Percentiles rank a stretch among this genome's conserved stretches.
Evolutionary conservation across 1,140 invertebrate species (phyloP).

Genomic region (Odontomachus brunneus): DNA sequence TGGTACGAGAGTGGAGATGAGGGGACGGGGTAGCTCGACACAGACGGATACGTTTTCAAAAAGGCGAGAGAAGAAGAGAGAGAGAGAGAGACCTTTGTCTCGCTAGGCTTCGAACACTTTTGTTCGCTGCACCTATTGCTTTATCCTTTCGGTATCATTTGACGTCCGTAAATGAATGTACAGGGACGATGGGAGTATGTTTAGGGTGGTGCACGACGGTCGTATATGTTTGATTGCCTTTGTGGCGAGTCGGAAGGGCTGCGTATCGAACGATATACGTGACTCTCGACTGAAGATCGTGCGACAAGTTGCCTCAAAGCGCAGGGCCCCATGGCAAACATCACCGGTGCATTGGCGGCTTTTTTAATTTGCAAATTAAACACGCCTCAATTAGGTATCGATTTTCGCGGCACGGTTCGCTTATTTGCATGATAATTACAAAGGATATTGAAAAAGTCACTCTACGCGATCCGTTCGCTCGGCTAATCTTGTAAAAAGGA

Average conservation of each 20-base stretch:
- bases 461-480: background rate
- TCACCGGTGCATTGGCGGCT: background rate
- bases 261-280: constrained; percentile 4
- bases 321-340: constrained; percentile 29
- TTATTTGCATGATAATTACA: constrained; percentile 36
- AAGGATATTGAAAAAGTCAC: constrained; percentile 29
- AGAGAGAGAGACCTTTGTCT: constrained; percentile 61
- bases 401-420: background rate
- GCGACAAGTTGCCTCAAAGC: constrained; percentile 35
- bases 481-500: constrained; percentile 23
- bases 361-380: constrained; percentile 38
- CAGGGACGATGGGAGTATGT: too few relatives aligned
- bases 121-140: background rate
- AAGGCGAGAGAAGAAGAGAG: constrained; percentile 45
- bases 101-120: constrained; percentile 27
- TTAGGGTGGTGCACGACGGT: background rate
- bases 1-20: background rate
- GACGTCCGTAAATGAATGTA: constrained; percentile 58
- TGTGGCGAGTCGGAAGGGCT: background rate
- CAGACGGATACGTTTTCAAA: constrained; percentile 67
- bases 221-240: constrained; percentile 43
- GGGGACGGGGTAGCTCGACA: constrained; percentile 21
- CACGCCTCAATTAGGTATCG: constrained; percentile 25
- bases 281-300: background rate
- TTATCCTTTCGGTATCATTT: constrained; percentile 41